Conservation (phyloP, 2,113 vertebrate genomes). For the Donacobius atricapilla region DNA sequence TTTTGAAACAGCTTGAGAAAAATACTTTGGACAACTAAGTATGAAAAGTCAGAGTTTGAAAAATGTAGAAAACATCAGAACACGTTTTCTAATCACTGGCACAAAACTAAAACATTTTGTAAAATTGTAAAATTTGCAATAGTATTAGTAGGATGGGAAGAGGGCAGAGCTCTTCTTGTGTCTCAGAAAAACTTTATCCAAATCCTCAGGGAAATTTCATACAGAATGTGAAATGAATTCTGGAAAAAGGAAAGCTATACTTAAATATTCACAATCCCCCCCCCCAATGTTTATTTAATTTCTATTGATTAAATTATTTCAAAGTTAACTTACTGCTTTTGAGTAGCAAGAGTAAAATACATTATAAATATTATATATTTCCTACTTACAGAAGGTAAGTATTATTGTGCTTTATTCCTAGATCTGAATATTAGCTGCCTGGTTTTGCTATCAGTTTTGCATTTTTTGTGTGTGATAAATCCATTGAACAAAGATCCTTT, state of each 20-base stretch:
- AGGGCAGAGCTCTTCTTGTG: neutral
- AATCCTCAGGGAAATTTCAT: neutral
- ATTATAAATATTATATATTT: neutral
- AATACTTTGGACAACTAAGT: neutral
- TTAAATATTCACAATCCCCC: neutral
- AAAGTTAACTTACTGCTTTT: neutral
- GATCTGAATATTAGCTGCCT: neutral
- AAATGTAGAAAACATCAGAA: neutral
- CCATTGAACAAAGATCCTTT: neutral
- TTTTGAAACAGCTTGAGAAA: neutral
- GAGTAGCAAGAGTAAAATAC: neutral
- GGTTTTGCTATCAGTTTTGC: neutral
- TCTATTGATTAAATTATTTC: neutral
- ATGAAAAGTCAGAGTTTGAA: neutral
- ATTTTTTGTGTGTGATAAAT: neutral
- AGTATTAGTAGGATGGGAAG: neutral
- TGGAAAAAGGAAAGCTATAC: neutral
- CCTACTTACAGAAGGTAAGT: neutral
- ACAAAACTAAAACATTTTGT: neutral
- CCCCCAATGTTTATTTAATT: neutral
- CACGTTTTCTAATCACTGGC: neutral
- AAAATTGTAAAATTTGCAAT: neutral
- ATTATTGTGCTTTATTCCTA: neutral
- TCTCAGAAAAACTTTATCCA: neutral
- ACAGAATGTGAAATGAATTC: neutral